These are phyloP conservation scores for Apostichopus leukothele DNA, from an alignment of 53 echinoderm and acorn worm species.

Conservation along the genomic window DNA sequence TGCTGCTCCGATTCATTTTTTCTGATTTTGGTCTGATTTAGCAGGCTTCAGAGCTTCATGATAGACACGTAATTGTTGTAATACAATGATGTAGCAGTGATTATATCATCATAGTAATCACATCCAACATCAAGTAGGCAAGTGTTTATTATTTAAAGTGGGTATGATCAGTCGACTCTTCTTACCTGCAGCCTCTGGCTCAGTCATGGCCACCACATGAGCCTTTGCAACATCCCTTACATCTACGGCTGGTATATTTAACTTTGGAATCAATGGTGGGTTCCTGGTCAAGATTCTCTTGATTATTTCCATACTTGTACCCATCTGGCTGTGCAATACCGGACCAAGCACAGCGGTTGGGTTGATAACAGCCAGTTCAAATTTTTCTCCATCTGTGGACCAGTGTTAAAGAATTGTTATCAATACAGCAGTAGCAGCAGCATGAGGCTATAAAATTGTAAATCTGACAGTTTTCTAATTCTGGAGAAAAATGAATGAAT, in stretches of 20 bases:
- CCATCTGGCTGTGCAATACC: constrained; percentile 62
- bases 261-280: constrained; percentile 76
- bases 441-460: no score
- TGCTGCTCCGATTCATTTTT: no score
- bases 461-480: no score
- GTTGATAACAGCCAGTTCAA: constrained; percentile 90
- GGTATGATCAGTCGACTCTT: neutral
- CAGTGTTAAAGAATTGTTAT: neutral
- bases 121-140: no score
- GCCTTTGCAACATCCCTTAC: constrained; percentile 86
- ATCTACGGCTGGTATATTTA: constrained; percentile 82
- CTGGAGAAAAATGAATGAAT: no score
- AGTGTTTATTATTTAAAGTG: neutral
- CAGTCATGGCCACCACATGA: constrained; percentile 76
- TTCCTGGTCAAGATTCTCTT: constrained; percentile 72
- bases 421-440: no score
- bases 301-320: constrained; percentile 78
- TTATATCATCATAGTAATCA: no score
- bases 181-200: constrained; percentile 78
- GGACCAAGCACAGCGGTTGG: constrained; percentile 84
- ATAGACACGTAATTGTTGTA: no score
- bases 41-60: no score
- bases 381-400: constrained; percentile 77
- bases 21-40: no score
- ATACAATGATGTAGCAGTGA: no score